phyloP scores from a whole-genome alignment of 2,888 invertebrate species.

The Pristionchus mayeri region DNA sequence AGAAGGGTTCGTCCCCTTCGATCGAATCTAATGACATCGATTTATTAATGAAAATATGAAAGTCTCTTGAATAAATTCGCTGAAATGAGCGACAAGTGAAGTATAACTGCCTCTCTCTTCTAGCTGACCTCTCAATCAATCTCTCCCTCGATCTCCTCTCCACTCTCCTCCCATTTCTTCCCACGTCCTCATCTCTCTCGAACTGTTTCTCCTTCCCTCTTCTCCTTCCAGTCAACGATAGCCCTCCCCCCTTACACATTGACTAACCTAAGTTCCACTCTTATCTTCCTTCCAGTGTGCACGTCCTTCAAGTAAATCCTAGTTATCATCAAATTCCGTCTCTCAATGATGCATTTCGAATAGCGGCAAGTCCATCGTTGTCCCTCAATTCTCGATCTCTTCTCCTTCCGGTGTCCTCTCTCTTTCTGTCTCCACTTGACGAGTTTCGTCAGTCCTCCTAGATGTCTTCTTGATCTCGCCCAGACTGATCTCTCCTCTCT shows the following conservation, averaged over 20 bases:
- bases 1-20: neutral
- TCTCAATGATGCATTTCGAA: neutral
- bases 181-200: constrained; percentile 22
- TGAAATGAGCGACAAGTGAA: too few species aligned
- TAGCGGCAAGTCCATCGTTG: neutral
- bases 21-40: neutral
- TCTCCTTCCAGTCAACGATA: constrained; percentile 22
- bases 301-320: neutral
- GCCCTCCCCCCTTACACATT: neutral
- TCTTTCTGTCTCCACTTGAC: constrained; percentile 17
- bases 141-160: neutral
- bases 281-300: neutral
- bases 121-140: constrained; percentile 31
- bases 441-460: neutral
- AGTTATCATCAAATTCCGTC: too few species aligned
- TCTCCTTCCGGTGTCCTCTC: neutral
- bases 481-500: constrained; percentile 2
- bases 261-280: neutral
- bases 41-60: neutral
- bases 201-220: constrained; percentile 43
- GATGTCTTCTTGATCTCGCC: too few species aligned
- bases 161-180: neutral
- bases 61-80: neutral
- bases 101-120: too few species aligned
- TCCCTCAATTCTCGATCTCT: neutral